Evolutionary conservation across 2,888 invertebrate species (phyloP).

Genomic region (Argyresthia goedartella): DNA sequence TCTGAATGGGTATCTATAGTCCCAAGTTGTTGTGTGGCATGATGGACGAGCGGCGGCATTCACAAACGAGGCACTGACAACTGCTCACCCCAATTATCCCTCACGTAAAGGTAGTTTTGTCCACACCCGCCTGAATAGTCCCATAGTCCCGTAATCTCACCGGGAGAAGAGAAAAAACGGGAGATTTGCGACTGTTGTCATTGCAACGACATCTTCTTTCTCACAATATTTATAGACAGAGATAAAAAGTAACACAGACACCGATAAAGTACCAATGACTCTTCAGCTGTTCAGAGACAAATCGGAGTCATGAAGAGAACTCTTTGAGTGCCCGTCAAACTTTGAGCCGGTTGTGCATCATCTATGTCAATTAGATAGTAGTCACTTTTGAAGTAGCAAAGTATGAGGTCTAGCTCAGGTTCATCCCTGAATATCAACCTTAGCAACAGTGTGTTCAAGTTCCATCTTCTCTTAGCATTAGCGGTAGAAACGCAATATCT

Average conservation of each 20-base stretch:
- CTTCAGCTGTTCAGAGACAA: no score
- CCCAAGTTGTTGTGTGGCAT: constrained; percentile 20
- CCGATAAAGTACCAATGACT: background rate
- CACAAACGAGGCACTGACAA: constrained; percentile 51
- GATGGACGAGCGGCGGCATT: constrained; percentile 50
- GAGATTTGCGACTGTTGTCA: background rate
- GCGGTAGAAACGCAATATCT: no score
- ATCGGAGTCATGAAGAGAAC: no score
- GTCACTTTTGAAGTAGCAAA: no score
- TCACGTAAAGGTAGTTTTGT: constrained; percentile 28
- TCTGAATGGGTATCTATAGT: constrained; percentile 36
- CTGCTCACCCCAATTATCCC: constrained; percentile 47
- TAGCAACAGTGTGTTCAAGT: no score
- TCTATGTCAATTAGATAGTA: no score
- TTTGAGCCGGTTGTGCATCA: no score
- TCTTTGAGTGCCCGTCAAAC: no score
- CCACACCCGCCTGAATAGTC: constrained; percentile 23
- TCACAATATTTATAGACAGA: background rate
- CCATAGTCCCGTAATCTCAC: constrained; percentile 21
- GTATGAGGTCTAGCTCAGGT: no score
- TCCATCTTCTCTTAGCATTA: no score
- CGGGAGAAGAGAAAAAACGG: constrained; percentile 15
- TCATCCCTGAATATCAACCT: no score
- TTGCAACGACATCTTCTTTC: background rate
- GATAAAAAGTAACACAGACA: background rate